These are phyloP conservation scores for Sciurus vulgaris DNA, from an alignment of 2,797 vertebrate species.

Conservation along the genomic window DNA sequence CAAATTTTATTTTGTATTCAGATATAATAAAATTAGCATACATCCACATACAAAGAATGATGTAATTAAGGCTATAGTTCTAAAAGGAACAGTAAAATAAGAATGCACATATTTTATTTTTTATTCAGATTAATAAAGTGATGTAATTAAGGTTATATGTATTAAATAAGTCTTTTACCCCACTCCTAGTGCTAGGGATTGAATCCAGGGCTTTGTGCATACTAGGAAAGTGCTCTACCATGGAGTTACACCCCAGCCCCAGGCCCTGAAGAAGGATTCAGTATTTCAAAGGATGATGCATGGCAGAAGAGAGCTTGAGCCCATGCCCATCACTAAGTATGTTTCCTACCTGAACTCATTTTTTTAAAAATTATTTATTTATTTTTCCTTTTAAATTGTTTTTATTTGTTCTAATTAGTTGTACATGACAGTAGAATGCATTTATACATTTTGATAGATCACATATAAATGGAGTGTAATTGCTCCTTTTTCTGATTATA, in stretches of 20 bases:
- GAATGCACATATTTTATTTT: neutral
- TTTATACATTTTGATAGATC: too few species aligned
- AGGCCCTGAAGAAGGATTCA: neutral
- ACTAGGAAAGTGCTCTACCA: neutral
- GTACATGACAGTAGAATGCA: too few species aligned
- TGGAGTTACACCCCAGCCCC: neutral
- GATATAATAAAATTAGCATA: neutral
- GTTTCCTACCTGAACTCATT: neutral
- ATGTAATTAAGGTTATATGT: neutral
- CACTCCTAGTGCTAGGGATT: neutral
- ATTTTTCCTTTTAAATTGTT: too few species aligned
- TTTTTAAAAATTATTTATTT: too few species aligned
- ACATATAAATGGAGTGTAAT: too few species aligned
- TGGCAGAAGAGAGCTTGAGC: neutral
- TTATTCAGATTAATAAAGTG: neutral
- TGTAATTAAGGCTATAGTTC: neutral
- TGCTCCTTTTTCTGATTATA: too few species aligned
- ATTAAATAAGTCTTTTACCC: neutral
- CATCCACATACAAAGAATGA: neutral
- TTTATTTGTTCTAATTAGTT: too few species aligned
- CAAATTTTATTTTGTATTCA: constrained; percentile 36
- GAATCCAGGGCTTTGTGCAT: neutral
- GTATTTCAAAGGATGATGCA: neutral
- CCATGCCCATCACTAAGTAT: neutral
- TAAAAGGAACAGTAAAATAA: neutral